Evolutionary conservation across 2,797 vertebrate genomes (phyloP), one percentile per base, ranked within the genome.

Genomic region (Neomorphus geoffroyi): DNA sequence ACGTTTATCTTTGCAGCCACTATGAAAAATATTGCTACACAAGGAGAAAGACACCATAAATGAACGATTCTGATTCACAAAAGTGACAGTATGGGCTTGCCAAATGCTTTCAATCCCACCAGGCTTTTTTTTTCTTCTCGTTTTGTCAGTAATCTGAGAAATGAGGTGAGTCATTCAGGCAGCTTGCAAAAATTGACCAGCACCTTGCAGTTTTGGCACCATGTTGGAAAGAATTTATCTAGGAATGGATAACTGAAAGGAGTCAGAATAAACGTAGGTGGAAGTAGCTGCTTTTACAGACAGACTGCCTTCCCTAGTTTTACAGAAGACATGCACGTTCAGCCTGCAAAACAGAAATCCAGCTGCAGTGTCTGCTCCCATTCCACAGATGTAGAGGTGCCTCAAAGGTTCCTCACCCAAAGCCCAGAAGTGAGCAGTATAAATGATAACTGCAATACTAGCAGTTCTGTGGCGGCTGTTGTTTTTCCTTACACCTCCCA

Each of bases 91-190:
- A 50, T 8, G 54, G 19, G 8, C 35, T 87, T 87, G 71, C 60
- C 46, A 89, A 91, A n/a, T 64, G 35, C 39, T 73, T 89, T 75
- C 83, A 58, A 15, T 81, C 22, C 24, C 19, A 57, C 11, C 6
- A 45, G 81, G 27, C 4, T 8, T 10, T 57, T 41, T 54, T 75
- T 19, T 27, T 39, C 23, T 22, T 10, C 17, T 18, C 18, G 2
- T 73, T 95, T 91, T 70, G 66, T 80, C 71, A 91, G 74, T 67
- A 82, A 91, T 78, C 67, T 78, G 64, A 94, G 84, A 82, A 93
- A 83, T 50, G 2, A 89, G 33, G 24, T 77, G 84, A 96, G 48
- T 77, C 84, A 90, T 71, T 77, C 69, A 74, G 65, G 57, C 79
- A 88, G 61, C 57, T 33, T 67, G 43, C 28, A 78, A 89, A 91